Conservation (phyloP, 2,888 invertebrate species). For the Lasioglossum oenotherae region DNA sequence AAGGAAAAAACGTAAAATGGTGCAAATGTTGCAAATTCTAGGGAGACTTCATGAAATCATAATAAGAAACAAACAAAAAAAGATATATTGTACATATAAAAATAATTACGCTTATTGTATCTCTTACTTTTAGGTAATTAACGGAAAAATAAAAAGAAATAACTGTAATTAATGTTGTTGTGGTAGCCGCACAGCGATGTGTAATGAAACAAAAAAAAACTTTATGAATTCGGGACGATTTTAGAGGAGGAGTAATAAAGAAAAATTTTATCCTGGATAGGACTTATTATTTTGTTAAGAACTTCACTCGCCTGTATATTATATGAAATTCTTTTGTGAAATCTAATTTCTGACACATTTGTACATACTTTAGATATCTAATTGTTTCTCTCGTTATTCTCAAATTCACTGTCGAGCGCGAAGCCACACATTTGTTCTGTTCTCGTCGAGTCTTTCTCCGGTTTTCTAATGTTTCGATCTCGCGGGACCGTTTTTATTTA, state of each 20-base stretch:
- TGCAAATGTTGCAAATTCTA: constrained; percentile 74
- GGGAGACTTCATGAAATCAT: constrained; percentile 75
- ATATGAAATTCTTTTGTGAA: constrained; percentile 62
- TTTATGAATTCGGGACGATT: constrained; percentile 81
- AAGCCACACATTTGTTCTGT: constrained; percentile 12
- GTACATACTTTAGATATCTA: constrained; percentile 65
- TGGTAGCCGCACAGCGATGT: constrained; percentile 84
- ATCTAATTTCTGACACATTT: constrained; percentile 71
- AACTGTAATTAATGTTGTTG: constrained; percentile 84
- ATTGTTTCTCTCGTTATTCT: constrained; percentile 72
- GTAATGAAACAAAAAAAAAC: constrained; percentile 73
- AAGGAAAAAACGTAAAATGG: constrained; percentile 58
- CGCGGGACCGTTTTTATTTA: neutral
- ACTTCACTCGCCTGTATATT: constrained; percentile 71
- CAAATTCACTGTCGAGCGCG: constrained; percentile 56
- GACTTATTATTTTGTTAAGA: constrained; percentile 75
- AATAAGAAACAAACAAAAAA: constrained; percentile 75
- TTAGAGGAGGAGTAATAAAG: constrained; percentile 83
- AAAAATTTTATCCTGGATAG: constrained; percentile 83
- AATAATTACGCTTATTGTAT: constrained; percentile 84
- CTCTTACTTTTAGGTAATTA: constrained; percentile 84
- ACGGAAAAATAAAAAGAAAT: constrained; percentile 75
- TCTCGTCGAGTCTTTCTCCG: constrained; percentile 3
- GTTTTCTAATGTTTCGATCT: neutral
- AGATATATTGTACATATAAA: constrained; percentile 82